A percentile compares a stretch with the other conserved stretches of the same genome.
phyloP scores from a whole-genome alignment of 2,113 vertebrate genomes.

The Micromys minutus region DNA sequence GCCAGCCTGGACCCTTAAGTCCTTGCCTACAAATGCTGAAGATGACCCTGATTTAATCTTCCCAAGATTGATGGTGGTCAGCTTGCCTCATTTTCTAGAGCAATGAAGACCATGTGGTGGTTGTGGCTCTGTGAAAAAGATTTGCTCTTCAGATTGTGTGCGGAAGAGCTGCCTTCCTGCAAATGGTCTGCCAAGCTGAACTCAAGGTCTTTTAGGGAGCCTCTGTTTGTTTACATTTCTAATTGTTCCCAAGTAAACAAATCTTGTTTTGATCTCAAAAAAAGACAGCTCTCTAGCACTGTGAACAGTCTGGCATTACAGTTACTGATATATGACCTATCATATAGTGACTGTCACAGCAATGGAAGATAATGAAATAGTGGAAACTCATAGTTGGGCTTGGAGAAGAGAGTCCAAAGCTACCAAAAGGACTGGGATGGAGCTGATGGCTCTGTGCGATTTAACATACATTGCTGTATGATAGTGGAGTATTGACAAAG shows the following conservation, averaged over 20 bases:
- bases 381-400: neutral
- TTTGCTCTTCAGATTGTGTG: neutral
- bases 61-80: neutral
- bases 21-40: neutral
- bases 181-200: neutral
- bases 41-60: neutral
- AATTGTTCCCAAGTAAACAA: constrained; percentile 51
- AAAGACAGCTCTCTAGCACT: constrained; percentile 18
- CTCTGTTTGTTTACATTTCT: constrained; percentile 36
- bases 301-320: constrained; percentile 79
- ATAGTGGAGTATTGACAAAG: neutral
- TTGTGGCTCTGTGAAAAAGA: neutral
- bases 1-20: neutral
- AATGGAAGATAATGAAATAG: constrained; percentile 71
- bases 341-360: constrained; percentile 65
- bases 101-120: neutral
- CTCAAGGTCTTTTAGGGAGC: neutral
- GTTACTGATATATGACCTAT: constrained; percentile 80
- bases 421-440: neutral
- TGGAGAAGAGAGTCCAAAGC: constrained; percentile 27
- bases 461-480: neutral
- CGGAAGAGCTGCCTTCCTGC: neutral
- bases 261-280: constrained; percentile 34
- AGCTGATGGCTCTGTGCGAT: neutral
- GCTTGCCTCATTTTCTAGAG: neutral